A percentile compares a stretch with the other conserved stretches of the same genome.
These are phyloP conservation scores for Polyodon spathula DNA, from an alignment of 2,113 vertebrate genomes.

Conservation along the genomic window DNA sequence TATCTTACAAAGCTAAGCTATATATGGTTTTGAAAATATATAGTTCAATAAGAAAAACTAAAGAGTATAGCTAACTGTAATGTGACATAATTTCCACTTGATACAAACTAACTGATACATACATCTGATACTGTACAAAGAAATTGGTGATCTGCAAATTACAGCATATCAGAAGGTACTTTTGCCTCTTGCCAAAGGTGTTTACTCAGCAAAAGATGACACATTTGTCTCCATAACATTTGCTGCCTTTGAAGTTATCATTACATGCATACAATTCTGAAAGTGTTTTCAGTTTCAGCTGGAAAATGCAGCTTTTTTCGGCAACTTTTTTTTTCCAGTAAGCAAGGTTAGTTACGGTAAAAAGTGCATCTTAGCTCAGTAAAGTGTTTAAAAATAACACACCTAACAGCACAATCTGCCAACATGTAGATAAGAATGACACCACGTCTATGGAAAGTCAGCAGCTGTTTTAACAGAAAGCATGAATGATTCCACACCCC, in stretches of 20 bases:
- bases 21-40: too few species aligned
- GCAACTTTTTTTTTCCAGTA: conserved; percentile 47
- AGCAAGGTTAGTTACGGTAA: conserved; percentile 53
- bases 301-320: conserved; percentile 52
- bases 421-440: not conserved
- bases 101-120: too few species aligned
- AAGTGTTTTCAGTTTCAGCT: conserved; percentile 62
- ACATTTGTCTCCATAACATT: not conserved
- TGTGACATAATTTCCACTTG: too few species aligned
- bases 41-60: too few species aligned
- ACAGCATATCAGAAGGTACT: too few species aligned
- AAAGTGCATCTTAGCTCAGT: not conserved
- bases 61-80: too few species aligned
- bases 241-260: not conserved
- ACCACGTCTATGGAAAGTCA: conserved; percentile 3
- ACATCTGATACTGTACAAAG: too few species aligned
- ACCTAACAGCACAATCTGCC: not conserved
- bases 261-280: conserved; percentile 28
- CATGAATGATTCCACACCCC: not conserved
- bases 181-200: too few species aligned
- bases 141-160: too few species aligned
- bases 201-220: too few species aligned
- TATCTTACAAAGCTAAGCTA: too few species aligned
- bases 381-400: not conserved
- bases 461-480: not conserved